Conservation (phyloP, 2,113 vertebrate genomes). For the Corythornis cristatus region DNA sequence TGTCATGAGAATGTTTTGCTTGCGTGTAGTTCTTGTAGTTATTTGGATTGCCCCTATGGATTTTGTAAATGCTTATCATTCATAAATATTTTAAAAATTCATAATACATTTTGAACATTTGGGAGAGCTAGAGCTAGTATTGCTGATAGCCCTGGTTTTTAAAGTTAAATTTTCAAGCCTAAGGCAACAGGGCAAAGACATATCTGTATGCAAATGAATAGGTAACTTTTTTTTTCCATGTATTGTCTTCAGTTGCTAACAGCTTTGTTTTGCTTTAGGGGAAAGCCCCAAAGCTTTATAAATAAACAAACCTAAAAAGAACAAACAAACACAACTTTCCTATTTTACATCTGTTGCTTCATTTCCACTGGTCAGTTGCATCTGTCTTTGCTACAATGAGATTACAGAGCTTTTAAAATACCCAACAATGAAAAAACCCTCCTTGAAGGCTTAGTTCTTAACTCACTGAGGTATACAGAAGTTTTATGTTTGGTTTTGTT, state of each 20-base stretch:
- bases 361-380: background rate
- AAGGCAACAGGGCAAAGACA: background rate
- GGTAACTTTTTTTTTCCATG: background rate
- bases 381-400: background rate
- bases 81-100: background rate
- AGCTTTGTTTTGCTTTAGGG: background rate
- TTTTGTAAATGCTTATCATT: background rate
- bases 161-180: background rate
- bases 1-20: background rate
- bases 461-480: background rate
- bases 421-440: background rate
- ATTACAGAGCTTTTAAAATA: background rate
- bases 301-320: background rate
- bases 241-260: background rate
- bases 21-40: background rate
- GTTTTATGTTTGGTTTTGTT: background rate
- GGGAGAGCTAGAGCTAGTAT: background rate
- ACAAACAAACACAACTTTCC: background rate
- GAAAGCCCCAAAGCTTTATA: background rate
- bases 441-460: background rate
- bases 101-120: background rate
- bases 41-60: background rate
- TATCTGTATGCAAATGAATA: background rate
- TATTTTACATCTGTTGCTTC: background rate
- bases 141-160: background rate